A percentile compares a stretch with the other conserved stretches of the same genome.
These are phyloP conservation scores for Cichladusa arquata DNA, from an alignment of 2,113 vertebrate species.

Conservation along the genomic window DNA sequence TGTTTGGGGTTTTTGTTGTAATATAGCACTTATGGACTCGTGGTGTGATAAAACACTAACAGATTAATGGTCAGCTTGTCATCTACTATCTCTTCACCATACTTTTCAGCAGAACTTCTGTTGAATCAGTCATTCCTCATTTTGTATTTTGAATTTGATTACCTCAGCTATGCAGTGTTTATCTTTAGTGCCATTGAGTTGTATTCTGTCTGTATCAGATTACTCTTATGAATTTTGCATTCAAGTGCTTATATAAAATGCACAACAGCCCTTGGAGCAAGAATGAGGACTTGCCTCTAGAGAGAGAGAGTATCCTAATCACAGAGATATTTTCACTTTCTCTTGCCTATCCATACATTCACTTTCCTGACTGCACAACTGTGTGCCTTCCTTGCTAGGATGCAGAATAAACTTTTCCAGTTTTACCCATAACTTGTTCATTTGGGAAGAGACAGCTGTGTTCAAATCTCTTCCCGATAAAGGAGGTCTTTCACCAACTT, in stretches of 20 bases:
- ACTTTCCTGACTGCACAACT: not conserved
- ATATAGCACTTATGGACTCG: not conserved
- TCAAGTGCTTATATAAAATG: not conserved
- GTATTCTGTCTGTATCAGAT: not conserved
- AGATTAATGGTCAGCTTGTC: not conserved
- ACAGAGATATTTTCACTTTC: not conserved
- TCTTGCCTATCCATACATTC: not conserved
- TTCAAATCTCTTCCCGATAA: not conserved
- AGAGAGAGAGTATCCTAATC: not conserved
- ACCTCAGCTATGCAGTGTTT: not conserved
- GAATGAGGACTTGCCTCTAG: not conserved
- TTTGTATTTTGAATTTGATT: conserved; percentile 5
- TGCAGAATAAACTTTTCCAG: not conserved
- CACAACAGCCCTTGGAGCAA: not conserved
- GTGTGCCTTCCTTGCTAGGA: not conserved
- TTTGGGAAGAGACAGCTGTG: not conserved
- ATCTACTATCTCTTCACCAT: not conserved
- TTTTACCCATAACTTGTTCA: not conserved
- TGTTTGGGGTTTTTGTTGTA: not conserved
- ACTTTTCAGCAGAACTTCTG: not conserved
- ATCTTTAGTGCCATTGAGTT: not conserved
- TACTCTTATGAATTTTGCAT: not conserved
- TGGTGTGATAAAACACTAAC: not conserved
- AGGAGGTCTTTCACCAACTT: not conserved
- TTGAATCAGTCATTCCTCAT: not conserved